Evolutionary conservation across 2,797 vertebrate genomes (phyloP).

Genomic region (Tenualosa thibaudeaui): DNA sequence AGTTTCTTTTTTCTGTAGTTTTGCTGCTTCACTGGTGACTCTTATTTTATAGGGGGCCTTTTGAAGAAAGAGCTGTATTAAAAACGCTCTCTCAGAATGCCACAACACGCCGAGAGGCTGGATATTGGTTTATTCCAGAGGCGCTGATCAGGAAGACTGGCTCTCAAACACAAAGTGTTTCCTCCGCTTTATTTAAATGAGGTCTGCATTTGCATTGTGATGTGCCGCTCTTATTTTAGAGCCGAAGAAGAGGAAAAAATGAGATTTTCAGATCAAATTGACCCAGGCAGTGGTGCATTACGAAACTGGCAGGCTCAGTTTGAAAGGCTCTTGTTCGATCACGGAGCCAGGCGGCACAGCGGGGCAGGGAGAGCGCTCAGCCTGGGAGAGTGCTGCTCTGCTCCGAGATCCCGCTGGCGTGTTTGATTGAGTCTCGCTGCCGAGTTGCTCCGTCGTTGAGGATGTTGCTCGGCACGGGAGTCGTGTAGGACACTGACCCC

Average conservation of each 20-base stretch:
- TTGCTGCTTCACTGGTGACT: slow-evolving; percentile 99
- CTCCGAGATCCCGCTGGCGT: slow-evolving; percentile 68
- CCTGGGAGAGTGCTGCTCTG: slow-evolving; percentile 79
- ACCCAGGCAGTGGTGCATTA: slow-evolving; percentile 99
- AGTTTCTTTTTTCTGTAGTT: slow-evolving; percentile 95
- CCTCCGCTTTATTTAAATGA: slow-evolving; percentile 99
- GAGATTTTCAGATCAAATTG: slow-evolving; percentile 99
- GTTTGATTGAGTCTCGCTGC: slow-evolving; percentile 60
- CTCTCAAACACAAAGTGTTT: slow-evolving; percentile 99
- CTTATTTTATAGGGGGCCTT: slow-evolving; percentile 93
- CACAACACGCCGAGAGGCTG: slow-evolving; percentile 96
- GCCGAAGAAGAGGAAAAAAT: slow-evolving; percentile 90
- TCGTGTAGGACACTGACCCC: slow-evolving; percentile 69
- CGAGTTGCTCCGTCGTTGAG: slow-evolving; percentile 61
- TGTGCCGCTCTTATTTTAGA: slow-evolving; percentile 98
- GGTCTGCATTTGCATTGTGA: slow-evolving; percentile 99
- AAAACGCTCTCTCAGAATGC: slow-evolving; percentile 95
- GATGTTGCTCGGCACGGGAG: slow-evolving; percentile 58
- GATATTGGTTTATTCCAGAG: slow-evolving; percentile 99
- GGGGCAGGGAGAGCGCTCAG: slow-evolving; percentile 71
- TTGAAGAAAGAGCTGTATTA: slow-evolving; percentile 88
- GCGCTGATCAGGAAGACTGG: slow-evolving; percentile 99
- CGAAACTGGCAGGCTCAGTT: slow-evolving; percentile 97
- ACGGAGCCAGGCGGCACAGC: slow-evolving; percentile 82
- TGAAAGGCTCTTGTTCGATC: slow-evolving; percentile 98